Conservation (phyloP, 2,797 vertebrate species). For the Esox lucius region DNA sequence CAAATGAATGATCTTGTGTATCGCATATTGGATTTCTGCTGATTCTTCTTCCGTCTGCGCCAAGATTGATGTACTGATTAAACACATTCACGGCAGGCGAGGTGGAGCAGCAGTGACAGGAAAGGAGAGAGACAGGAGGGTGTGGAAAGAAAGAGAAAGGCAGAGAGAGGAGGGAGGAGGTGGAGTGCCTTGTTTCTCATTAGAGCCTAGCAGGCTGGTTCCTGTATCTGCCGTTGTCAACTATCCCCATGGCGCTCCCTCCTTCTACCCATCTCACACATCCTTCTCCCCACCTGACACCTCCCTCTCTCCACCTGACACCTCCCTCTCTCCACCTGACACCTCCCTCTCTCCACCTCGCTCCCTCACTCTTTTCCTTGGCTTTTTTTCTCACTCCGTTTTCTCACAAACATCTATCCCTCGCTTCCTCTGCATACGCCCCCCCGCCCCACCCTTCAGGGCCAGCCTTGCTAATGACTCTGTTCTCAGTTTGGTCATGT, state of each 20-base stretch:
- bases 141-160: conserved; percentile 17
- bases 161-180: neutral
- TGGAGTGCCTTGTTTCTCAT: conserved; percentile 11
- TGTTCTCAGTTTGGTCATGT: neutral
- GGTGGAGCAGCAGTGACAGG: conserved; percentile 3
- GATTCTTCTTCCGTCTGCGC: conserved; percentile 49
- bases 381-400: neutral
- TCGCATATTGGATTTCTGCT: conserved; percentile 69
- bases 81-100: conserved; percentile 54
- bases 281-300: conserved; percentile 14
- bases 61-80: conserved; percentile 71
- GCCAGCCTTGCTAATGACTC: too few relatives aligned
- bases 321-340: neutral
- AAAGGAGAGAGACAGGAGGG: neutral
- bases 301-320: conserved; percentile 10
- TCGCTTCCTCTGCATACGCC: too few relatives aligned
- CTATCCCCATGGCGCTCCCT: conserved; percentile 5
- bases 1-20: conserved; percentile 68
- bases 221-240: conserved; percentile 16
- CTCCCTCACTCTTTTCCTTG: neutral
- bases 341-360: neutral
- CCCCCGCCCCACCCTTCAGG: neutral
- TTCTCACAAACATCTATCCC: neutral
- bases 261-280: conserved; percentile 1
- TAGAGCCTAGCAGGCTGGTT: conserved; percentile 5